Base-by-base conservation (phyloP, 2,797 vertebrate species). In the Synaphobranchus kaupii region DNA sequence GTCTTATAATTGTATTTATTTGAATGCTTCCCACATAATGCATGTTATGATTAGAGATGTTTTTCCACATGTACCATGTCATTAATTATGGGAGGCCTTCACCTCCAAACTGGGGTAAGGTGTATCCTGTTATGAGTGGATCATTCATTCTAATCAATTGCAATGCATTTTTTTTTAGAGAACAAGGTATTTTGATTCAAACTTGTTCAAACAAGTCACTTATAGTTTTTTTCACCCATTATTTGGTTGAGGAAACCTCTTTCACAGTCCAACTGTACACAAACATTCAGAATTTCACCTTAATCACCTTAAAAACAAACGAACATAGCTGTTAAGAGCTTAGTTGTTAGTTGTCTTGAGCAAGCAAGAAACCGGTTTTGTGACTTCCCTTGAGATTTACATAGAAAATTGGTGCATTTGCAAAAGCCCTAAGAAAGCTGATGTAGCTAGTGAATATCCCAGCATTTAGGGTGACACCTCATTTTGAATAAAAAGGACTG, bases 311-410 rank as follows among this genome's bases (percentile, higher is more conserved):
- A 76, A 13, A 76, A 76, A 76, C 71, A 76, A 76, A 39, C 3
- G 3, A 63, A 56, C 47, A 28, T 83, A 56, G 39, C 60, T 39
- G 22, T 54, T 56, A 54, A 83, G 15, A 52, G 60, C 60, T 13
- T n/a, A n/a, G n/a, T n/a, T 66, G 4, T 48, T 28, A 83, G 47
- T 86, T 84, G 80, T 83, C 81, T 66, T 82, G 25, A 60, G 60
- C 3, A 68, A 48, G n/a, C 83, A 25, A 73, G 31, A 83, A 81
- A 83, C 85, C 13, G 25, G 78, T 83, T 88, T 85, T 81, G 68
- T 48, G 83, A 87, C 60, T 52, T 56, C 52, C 85, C 47, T 50
- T 17, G 12, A n/a, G 54, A 86, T 73, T 52, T 85, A 85, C 63
- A 52, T 71, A 39, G 84, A 85, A 68, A 50, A 34, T 28, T 31